These are phyloP conservation scores for Ariolimax columbianus DNA, from an alignment of 2,888 invertebrate genomes.

Conservation along the genomic window DNA sequence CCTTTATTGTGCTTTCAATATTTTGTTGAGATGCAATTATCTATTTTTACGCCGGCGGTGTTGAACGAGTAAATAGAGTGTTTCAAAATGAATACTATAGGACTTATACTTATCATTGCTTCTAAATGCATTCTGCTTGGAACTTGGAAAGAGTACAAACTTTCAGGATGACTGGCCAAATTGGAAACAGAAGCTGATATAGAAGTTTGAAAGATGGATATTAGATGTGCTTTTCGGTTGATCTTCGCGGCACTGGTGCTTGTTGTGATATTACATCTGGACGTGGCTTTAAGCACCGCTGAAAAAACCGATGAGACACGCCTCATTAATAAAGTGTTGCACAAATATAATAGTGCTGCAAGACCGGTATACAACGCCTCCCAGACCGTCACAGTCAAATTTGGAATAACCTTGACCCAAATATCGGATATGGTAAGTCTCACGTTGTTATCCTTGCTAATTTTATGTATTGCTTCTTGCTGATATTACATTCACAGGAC, in stretches of 20 bases:
- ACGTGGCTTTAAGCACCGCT: background rate
- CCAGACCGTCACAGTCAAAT: constrained; percentile 74
- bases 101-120: too few relatives aligned
- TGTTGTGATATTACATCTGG: background rate
- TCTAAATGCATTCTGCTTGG: too few relatives aligned
- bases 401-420: constrained; percentile 77
- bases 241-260: background rate
- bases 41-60: too few relatives aligned
- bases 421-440: constrained; percentile 78
- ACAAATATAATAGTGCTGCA: constrained; percentile 75
- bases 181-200: background rate
- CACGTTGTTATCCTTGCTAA: background rate
- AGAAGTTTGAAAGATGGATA: background rate
- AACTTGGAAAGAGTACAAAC: too few relatives aligned
- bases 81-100: too few relatives aligned
- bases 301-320: constrained; percentile 75
- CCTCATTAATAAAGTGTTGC: constrained; percentile 70
- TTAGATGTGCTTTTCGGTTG: background rate
- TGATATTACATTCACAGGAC: constrained; percentile 15
- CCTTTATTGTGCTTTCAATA: too few relatives aligned
- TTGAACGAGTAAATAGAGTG: too few relatives aligned
- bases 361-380: constrained; percentile 78
- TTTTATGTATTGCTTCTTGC: background rate
- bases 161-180: too few relatives aligned
- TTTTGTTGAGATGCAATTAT: too few relatives aligned